A percentile compares a stretch with the other conserved stretches of the same genome.
These are phyloP conservation scores for Microtus agrestis DNA, from an alignment of 2,797 vertebrate genomes.

Conservation along the genomic window DNA sequence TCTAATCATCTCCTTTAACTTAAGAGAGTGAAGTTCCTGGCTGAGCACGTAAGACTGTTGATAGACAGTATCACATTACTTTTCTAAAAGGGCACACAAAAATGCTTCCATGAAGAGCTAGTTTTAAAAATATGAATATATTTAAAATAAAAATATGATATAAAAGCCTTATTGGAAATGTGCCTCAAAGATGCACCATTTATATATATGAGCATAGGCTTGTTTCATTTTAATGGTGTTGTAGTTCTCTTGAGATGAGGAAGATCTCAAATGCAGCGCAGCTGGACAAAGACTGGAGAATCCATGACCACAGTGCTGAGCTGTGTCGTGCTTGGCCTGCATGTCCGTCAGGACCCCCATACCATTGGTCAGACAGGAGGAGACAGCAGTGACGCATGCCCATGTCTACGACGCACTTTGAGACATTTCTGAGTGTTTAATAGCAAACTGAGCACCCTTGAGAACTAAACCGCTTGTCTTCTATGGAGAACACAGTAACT, in stretches of 20 bases:
- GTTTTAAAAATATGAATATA: not conserved
- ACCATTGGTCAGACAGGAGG: not conserved
- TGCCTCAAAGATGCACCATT: not conserved
- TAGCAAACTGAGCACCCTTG: not conserved
- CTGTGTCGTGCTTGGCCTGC: not conserved
- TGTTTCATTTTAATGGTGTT: not conserved
- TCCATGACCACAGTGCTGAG: not conserved
- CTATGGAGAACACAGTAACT: not conserved
- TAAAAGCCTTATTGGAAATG: constrained; percentile 16
- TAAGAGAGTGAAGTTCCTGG: constrained; percentile 7
- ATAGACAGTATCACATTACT: not conserved
- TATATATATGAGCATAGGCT: rapidly evolving
- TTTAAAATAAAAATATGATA: not conserved
- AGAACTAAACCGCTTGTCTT: not conserved
- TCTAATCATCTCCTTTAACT: constrained; percentile 52
- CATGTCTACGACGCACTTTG: not conserved
- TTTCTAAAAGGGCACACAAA: constrained; percentile 29
- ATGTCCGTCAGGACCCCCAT: not conserved
- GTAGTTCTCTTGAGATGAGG: not conserved
- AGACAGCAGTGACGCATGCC: not conserved
- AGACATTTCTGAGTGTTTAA: not conserved
- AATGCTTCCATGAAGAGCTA: not conserved
- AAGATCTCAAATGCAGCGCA: not conserved
- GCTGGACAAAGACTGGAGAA: not conserved
- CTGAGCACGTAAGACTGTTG: constrained; percentile 13